These are phyloP conservation scores for Zaprionus lachaisei DNA, from an alignment of 1,140 invertebrate species.

Conservation along the genomic window DNA sequence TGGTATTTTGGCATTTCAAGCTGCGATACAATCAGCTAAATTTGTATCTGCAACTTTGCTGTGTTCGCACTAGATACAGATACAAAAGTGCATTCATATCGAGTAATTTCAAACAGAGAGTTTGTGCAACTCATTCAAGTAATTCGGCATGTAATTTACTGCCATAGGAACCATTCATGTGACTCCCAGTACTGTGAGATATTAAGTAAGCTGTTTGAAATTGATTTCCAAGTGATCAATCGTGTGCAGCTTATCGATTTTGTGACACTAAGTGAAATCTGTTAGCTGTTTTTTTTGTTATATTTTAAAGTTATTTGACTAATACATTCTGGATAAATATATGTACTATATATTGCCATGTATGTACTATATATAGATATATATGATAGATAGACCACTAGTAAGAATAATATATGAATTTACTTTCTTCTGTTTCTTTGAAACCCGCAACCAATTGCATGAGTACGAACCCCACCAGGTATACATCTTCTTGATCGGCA, in stretches of 20 bases:
- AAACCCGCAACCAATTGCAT: no score
- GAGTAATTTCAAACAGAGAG: neutral
- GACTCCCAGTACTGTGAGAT: neutral
- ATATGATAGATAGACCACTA: no score
- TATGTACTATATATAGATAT: no score
- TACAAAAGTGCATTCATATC: neutral
- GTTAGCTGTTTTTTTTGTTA: no score
- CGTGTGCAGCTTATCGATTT: neutral
- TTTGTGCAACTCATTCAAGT: slow-evolving; percentile 6
- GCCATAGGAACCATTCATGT: neutral
- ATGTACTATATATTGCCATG: no score
- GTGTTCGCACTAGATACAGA: slow-evolving; percentile 22
- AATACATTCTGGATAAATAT: no score
- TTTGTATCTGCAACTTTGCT: slow-evolving; percentile 17
- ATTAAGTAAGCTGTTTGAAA: neutral
- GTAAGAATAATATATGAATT: no score
- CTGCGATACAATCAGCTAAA: slow-evolving; percentile 20
- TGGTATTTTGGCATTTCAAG: slow-evolving; percentile 22
- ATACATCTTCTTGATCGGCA: no score
- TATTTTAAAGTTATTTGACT: no score
- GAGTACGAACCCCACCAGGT: no score
- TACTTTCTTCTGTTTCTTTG: no score
- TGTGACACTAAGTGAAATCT: neutral
- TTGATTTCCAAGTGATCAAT: neutral
- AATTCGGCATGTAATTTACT: slow-evolving; percentile 1